phyloP scores from a whole-genome alignment of 2,113 vertebrate genomes.

The Thunnus maccoyii region DNA sequence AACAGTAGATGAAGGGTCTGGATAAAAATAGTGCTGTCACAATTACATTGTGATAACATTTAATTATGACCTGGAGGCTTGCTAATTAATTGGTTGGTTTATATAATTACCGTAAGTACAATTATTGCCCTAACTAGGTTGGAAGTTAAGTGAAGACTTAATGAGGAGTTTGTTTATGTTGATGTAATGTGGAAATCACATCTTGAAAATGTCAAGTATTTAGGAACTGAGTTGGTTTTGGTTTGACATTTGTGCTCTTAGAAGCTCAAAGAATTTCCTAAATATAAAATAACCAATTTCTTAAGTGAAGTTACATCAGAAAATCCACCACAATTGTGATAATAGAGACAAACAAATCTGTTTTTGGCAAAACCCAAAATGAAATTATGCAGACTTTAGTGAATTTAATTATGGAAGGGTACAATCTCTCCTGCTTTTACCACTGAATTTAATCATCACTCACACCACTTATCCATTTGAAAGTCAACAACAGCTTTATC shows the following conservation, averaged over 20 bases:
- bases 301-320: background rate
- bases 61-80: slow-evolving; percentile 55
- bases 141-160: slow-evolving; percentile 23
- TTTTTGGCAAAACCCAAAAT: background rate
- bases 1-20: slow-evolving; percentile 8
- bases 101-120: slow-evolving; percentile 42
- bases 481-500: slow-evolving; percentile 10
- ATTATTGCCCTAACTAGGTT: slow-evolving; percentile 1
- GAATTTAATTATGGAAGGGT: slow-evolving; percentile 30
- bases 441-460: background rate
- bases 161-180: slow-evolving; percentile 35
- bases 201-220: slow-evolving; percentile 17
- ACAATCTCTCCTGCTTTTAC: slow-evolving; percentile 2
- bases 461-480: slow-evolving; percentile 14
- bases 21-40: slow-evolving; percentile 35
- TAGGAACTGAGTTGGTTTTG: background rate
- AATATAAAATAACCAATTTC: background rate
- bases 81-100: slow-evolving; percentile 60
- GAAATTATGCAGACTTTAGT: slow-evolving; percentile 11
- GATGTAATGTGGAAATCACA: background rate
- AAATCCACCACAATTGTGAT: no score
- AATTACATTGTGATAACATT: slow-evolving; percentile 57
- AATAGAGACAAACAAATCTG: background rate
- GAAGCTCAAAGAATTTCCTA: background rate
- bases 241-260: slow-evolving; percentile 12